Conservation (phyloP, 2,888 invertebrate genomes). For the Kryphioiulus occultus region DNA sequence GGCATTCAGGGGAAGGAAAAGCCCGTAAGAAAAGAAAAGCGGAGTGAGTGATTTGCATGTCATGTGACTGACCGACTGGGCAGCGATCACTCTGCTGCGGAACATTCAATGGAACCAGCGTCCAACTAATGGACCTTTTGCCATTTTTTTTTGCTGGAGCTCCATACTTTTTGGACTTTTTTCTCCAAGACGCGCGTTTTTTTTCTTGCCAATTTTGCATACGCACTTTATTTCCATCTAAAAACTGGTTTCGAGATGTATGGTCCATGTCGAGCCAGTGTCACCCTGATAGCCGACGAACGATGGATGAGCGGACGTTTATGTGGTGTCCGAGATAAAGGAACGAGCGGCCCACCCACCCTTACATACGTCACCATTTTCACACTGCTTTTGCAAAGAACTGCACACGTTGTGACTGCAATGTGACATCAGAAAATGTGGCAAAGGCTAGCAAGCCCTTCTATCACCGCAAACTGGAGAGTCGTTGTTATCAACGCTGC, state of each 20-base stretch:
- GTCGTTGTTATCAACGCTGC: no score
- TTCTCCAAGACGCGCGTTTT: neutral
- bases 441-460: neutral
- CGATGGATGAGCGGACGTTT: constrained; percentile 25
- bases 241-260: constrained; percentile 4
- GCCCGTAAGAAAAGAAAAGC: constrained; percentile 3
- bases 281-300: constrained; percentile 21
- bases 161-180: neutral
- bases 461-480: neutral
- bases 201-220: neutral
- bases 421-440: neutral
- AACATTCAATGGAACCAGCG: constrained; percentile 22
- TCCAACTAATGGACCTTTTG: constrained; percentile 19
- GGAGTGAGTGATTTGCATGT: constrained; percentile 18
- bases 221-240: constrained; percentile 7
- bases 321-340: neutral
- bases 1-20: constrained; percentile 18
- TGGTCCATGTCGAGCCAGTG: neutral
- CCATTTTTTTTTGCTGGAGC: neutral
- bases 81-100: constrained; percentile 25
- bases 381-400: neutral
- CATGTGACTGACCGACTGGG: constrained; percentile 35
- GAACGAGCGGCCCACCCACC: neutral
- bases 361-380: neutral
- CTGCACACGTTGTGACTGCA: neutral